Base-by-base conservation (phyloP, 2,888 invertebrate species). In the Melieria crassipennis region DNA sequence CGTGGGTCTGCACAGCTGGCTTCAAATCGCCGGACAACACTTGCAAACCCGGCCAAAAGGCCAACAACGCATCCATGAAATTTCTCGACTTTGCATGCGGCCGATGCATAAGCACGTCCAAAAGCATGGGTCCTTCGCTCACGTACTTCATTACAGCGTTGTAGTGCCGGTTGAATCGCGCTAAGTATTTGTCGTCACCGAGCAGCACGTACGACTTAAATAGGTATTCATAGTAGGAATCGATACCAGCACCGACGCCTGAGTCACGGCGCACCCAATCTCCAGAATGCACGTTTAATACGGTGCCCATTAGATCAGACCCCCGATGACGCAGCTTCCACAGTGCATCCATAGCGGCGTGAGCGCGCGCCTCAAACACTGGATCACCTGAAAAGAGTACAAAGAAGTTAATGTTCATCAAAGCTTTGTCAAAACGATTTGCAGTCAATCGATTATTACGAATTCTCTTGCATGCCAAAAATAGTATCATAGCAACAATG, bases 1-100 rank as follows among this genome's bases (percentile, higher is more conserved):
- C 99, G 84, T 99, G 99, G 0, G 97, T 98, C 88, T 98, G 98
- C n/a, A 99, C 97, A 0, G 99, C 99, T 7, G 98, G 96, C 81
- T 96, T 93, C 10, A 99, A 91, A 85, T 99, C 99, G 0, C 99
- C 99, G 80, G 91, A 89, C 4, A 91, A 79, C 77, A 95, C 95
- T 88, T 98, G 98, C 13, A 99, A 88, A 0, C 98, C 99, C 0
- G 99, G 99, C 98, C 99, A 99, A 87, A 99, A 99, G 5, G 99
- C 99, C 61, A 98, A 88, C 73, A 99, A 87, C 0, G 99, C 94
- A 87, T 99, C 99, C 98, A 99, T 98, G 85, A 96, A 99, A 87
- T 97, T 96, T 71, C 96, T 91, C 0, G 98, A 94, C 83, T 96
- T 96, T 1, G 97, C 93, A 81, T 96, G 94, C 0, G 99, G 99